These are phyloP conservation scores for Lithobius niger DNA, from an alignment of 1,140 invertebrate genomes.

Conservation along the genomic window DNA sequence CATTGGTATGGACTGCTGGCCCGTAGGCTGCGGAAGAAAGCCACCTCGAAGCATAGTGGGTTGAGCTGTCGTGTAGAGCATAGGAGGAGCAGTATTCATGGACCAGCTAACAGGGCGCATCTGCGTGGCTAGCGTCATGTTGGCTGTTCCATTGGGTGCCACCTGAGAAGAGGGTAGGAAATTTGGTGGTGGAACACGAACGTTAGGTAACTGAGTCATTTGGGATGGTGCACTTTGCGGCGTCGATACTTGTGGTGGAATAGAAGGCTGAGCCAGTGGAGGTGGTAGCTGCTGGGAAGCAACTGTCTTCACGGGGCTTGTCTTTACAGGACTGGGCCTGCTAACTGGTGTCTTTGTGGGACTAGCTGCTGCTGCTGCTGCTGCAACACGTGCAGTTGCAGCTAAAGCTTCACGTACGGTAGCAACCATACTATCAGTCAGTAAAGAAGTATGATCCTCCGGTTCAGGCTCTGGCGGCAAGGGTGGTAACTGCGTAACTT, in stretches of 20 bases:
- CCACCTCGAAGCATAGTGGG: slow-evolving; percentile 19
- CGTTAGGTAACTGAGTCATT: slow-evolving; percentile 4
- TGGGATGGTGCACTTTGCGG: not conserved
- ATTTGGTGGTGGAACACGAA: slow-evolving; percentile 14
- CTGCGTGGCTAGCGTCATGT: not conserved
- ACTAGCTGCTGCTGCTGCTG: not conserved
- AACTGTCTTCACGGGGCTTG: no score
- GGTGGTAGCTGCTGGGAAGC: no score
- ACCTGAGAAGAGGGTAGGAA: slow-evolving; percentile 4
- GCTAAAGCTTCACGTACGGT: no score
- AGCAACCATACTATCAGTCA: no score
- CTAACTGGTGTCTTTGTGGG: not conserved
- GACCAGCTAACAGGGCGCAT: slow-evolving; percentile 3
- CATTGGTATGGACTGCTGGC: slow-evolving; percentile 11
- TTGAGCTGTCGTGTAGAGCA: slow-evolving; percentile 15
- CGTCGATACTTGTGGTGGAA: not conserved
- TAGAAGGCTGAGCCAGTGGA: no score
- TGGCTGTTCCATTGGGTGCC: not conserved
- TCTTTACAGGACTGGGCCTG: no score
- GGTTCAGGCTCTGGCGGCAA: slow-evolving; percentile 20
- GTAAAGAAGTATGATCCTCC: no score
- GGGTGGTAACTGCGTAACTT: slow-evolving; percentile 18
- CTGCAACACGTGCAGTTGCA: no score
- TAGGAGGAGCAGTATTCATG: not conserved
- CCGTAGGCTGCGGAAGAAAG: slow-evolving; percentile 16